Conservation (phyloP, 2,113 vertebrate genomes). For the Prietella phreatophila region DNA sequence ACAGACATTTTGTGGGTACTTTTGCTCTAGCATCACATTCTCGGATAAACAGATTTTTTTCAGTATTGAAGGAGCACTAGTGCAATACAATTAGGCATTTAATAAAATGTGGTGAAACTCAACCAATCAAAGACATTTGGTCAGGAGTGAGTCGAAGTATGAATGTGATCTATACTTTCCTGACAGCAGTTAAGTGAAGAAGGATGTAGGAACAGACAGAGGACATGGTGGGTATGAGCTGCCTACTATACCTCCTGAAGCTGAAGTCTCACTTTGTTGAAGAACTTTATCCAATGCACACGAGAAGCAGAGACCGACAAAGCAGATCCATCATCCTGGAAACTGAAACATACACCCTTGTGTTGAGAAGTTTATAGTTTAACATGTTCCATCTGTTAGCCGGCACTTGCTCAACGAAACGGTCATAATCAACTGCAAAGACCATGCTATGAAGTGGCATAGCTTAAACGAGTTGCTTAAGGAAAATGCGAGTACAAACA, state of each 20-base stretch:
- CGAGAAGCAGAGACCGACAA: conserved; percentile 81
- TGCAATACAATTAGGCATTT: not conserved
- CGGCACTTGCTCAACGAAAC: not conserved
- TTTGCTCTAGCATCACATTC: not conserved
- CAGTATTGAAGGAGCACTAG: not conserved
- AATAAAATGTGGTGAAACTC: conserved; percentile 58
- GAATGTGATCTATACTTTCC: conserved; percentile 11
- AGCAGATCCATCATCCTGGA: conserved; percentile 71
- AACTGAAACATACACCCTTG: conserved; percentile 52
- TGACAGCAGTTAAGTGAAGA: not conserved
- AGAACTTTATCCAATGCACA: conserved; percentile 89
- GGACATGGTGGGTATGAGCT: conserved; percentile 16
- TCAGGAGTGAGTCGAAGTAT: not conserved
- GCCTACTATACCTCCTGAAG: conserved; percentile 86
- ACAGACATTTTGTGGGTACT: not conserved
- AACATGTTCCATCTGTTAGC: not conserved
- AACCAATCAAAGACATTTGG: conserved; percentile 60
- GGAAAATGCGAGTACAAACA: not conserved
- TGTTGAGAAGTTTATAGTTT: not conserved
- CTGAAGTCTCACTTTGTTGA: conserved; percentile 90
- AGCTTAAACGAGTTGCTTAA: not conserved
- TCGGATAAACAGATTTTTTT: not conserved
- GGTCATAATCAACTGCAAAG: not conserved
- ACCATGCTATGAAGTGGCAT: not conserved
- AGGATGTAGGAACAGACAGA: not conserved